These are phyloP conservation scores for Knipowitschia caucasica DNA, from an alignment of 2,797 vertebrate species.

Conservation along the genomic window DNA sequence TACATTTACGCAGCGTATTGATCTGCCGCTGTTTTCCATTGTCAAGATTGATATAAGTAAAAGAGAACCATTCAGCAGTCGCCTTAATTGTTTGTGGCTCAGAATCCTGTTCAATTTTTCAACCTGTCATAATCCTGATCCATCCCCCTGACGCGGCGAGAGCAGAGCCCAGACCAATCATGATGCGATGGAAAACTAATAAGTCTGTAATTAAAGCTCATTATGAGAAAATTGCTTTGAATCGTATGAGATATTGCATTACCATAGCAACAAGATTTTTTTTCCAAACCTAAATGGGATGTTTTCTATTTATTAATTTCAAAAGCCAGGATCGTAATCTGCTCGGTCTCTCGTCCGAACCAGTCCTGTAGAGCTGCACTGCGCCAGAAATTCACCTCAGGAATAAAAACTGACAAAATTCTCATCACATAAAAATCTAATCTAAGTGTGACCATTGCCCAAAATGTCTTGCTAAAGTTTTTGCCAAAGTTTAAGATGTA, in stretches of 20 bases:
- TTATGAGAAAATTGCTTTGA: conserved; percentile 59
- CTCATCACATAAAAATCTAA: no score
- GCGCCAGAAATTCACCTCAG: no score
- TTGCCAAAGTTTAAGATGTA: no score
- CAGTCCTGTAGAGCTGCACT: no score
- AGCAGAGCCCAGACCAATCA: conserved; percentile 52
- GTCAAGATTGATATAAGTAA: conserved; percentile 33
- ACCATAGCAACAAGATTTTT: conserved; percentile 42
- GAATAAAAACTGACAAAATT: no score
- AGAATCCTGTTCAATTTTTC: conserved; percentile 36
- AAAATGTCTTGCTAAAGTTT: no score
- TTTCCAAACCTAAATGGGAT: no score
- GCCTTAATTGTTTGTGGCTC: conserved; percentile 31
- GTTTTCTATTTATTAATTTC: no score
- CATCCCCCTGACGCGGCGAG: conserved; percentile 26
- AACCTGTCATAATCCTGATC: conserved; percentile 45
- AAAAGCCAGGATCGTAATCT: no score
- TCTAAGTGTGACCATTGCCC: no score
- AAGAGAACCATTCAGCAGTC: conserved; percentile 15
- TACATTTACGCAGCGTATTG: conserved; percentile 31
- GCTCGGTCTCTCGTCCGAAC: no score
- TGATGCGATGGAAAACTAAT: conserved; percentile 62
- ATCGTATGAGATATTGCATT: conserved; percentile 38
- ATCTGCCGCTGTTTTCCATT: conserved; percentile 32
- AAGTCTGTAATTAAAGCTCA: conserved; percentile 69